Evolutionary conservation across 2,797 vertebrate species (phyloP), one percentile per base, ranked within the genome.

Genomic region (Sebastes wilsoni): DNA sequence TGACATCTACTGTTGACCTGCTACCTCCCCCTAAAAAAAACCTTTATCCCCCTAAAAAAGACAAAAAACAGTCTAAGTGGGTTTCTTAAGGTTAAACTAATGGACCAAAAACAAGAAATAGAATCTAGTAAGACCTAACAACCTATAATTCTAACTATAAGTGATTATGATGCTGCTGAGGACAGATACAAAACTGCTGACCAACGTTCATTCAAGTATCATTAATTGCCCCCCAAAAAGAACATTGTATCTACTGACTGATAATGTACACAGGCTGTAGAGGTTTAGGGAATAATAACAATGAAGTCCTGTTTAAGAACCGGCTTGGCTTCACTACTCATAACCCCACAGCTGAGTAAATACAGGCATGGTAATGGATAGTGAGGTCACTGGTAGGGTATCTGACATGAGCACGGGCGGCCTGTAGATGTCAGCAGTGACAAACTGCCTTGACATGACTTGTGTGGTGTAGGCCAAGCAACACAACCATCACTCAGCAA

Each of bases 361-460:
- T 46, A 82, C 56, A 82, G 66, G 23, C 28, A 46, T 6, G 42
- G 25, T 69, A 52, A 85, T 12, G 32, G 52, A 60, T 23, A 4
- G 58, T 28, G 67, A 79, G 81, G 85, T 89, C 87, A 88, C 11
- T 7, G 25, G 14, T 30, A 36, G 83, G 70, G 64, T 71, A 78
- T 81, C 27, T 82, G 84, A 82, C 82, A 84, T 88, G 75, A 80
- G 36, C 84, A 13, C 0, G 1, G 56, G 22, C 38, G 52, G 89
- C 92, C 93, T 88, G 90, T 83, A 93, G 92, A 86, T 88, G 92
- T 91, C 93, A 95, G 91, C 77, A 89, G 68, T 81, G 81, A 83
- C 86, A 89, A 91, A 92, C 75, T 58, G 56, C 85, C 67, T 67
- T 30, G 38, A 72, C 34, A 59, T 72, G 79, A 54, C 56, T 70